Conservation (phyloP, 2,113 vertebrate species). For the Pterocles gutturalis region DNA sequence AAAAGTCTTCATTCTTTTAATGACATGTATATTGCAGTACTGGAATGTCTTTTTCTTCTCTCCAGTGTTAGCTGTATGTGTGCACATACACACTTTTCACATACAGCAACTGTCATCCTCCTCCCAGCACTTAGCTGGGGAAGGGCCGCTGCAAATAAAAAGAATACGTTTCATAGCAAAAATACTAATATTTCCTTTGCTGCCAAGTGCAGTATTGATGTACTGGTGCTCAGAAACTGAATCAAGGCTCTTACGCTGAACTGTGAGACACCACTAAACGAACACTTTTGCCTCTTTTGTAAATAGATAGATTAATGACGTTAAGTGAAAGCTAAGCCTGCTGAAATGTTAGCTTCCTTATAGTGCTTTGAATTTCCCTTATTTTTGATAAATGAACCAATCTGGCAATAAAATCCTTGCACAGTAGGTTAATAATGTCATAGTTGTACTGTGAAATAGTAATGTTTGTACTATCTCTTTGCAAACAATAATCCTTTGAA, state of each 20-base stretch:
- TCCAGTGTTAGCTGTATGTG: not conserved
- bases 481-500: slow-evolving; percentile 84
- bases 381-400: slow-evolving; percentile 86
- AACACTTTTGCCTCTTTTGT: slow-evolving; percentile 77
- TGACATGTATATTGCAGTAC: not conserved
- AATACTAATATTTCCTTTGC: slow-evolving; percentile 61
- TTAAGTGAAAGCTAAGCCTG: slow-evolving; percentile 77
- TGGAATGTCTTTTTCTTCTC: not conserved
- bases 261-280: slow-evolving; percentile 66
- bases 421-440: slow-evolving; percentile 86
- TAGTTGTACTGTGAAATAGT: slow-evolving; percentile 83
- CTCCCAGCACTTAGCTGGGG: not conserved
- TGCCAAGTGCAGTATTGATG: slow-evolving; percentile 67
- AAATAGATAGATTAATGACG: slow-evolving; percentile 82
- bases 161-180: slow-evolving; percentile 57
- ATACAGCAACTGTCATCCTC: not conserved
- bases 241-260: slow-evolving; percentile 60
- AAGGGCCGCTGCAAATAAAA: slow-evolving; percentile 7
- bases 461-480: slow-evolving; percentile 81
- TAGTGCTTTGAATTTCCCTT: slow-evolving; percentile 82
- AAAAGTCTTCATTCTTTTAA: slow-evolving; percentile 40
- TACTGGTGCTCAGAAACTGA: slow-evolving; percentile 53
- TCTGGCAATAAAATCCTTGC: slow-evolving; percentile 82
- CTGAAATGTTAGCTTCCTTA: slow-evolving; percentile 84
- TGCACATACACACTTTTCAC: not conserved